A percentile compares a stretch with the other conserved stretches of the same genome.
Conservation (phyloP, 2,888 invertebrate genomes). For the Campaea margaritaria region DNA sequence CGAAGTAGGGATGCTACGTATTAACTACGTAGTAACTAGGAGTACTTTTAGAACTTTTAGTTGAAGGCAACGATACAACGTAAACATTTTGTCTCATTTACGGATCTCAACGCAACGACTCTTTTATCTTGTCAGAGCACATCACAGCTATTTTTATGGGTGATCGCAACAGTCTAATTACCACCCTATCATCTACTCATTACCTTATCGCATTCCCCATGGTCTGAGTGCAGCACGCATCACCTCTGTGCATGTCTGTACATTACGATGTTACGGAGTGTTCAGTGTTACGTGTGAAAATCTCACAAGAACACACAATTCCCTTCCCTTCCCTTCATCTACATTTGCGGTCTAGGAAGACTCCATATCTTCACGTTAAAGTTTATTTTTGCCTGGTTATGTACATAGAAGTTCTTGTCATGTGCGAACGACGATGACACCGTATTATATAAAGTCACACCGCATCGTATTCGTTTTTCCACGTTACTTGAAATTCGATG, state of each 20-base stretch:
- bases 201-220: conserved; percentile 16
- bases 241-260: conserved; percentile 6
- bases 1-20: no score
- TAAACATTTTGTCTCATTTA: no score
- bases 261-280: conserved; percentile 3
- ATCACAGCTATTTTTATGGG: neutral
- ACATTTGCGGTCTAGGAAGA: neutral
- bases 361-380: conserved; percentile 3
- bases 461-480: conserved; percentile 24
- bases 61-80: no score
- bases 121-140: neutral
- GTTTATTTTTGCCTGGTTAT: conserved; percentile 1
- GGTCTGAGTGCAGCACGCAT: conserved; percentile 3
- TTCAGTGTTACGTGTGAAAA: conserved; percentile 16
- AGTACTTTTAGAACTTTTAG: no score
- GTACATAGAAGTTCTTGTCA: neutral
- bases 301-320: conserved; percentile 13
- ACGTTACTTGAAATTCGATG: conserved; percentile 14
- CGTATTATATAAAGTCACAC: conserved; percentile 12
- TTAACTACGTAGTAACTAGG: no score
- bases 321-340: neutral
- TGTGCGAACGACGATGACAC: conserved; percentile 6
- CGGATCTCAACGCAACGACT: no score
- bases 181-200: neutral
- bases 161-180: neutral